Percentiles rank a stretch among this genome's conserved stretches.
Evolutionary conservation across 2,888 invertebrate species (phyloP).

Genomic region (Drosophila prostipennis): DNA sequence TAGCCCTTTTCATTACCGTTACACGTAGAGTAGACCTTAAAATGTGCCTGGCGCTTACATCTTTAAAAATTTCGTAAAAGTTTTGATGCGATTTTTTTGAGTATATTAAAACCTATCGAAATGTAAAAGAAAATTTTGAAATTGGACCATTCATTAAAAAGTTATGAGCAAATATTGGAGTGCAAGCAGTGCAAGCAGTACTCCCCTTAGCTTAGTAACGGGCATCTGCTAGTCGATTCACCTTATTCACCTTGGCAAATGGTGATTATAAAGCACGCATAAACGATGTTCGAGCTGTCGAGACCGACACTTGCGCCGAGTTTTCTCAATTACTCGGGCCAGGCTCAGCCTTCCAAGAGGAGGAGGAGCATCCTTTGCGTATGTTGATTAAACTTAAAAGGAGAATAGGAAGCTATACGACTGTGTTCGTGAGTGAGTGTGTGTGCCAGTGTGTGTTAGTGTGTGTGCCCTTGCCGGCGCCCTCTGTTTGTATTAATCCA

Average conservation of each 20-base stretch:
- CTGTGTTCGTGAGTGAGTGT: constrained; percentile 43
- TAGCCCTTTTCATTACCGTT: too few relatives aligned
- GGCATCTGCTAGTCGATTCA: too few relatives aligned
- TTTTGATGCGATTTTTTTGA: too few relatives aligned
- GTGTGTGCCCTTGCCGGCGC: constrained; percentile 28
- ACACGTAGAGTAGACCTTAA: too few relatives aligned
- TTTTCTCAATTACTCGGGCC: constrained; percentile 72
- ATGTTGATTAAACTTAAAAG: constrained; percentile 74
- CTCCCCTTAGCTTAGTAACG: too few relatives aligned
- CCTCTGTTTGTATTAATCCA: constrained; percentile 68
- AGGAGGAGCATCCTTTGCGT: constrained; percentile 39
- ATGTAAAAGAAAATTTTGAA: too few relatives aligned
- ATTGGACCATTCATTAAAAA: too few relatives aligned
- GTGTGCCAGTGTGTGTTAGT: constrained; percentile 10
- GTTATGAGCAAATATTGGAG: too few relatives aligned
- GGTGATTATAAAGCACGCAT: constrained; percentile 2
- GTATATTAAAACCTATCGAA: too few relatives aligned
- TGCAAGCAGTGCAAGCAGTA: too few relatives aligned
- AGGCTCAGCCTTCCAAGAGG: constrained; percentile 14
- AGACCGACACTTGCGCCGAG: constrained; percentile 63
- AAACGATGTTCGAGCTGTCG: constrained; percentile 16
- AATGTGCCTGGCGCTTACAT: too few relatives aligned
- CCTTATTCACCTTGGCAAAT: not conserved
- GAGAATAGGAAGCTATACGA: constrained; percentile 69
- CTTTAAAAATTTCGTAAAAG: too few relatives aligned